Evolutionary conservation across 2,888 invertebrate genomes (phyloP), one percentile per base, ranked within the genome.

Genomic region (Latheticus oryzae): DNA sequence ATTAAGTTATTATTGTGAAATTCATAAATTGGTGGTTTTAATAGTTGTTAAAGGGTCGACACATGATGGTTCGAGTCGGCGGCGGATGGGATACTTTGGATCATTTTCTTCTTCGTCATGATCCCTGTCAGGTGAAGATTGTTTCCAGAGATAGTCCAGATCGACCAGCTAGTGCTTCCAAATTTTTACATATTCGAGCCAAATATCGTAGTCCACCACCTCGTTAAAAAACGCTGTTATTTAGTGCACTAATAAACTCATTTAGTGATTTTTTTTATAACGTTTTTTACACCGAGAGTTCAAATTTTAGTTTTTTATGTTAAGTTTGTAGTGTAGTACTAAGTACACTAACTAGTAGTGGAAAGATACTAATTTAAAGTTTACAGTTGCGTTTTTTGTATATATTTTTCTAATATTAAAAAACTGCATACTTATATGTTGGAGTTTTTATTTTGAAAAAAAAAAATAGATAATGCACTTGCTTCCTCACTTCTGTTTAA

Each of bases 61-160:
- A 95, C 83, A 94, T 94, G 86, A 95, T 95, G 95, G 95, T 95
- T 53, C 86, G 95, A 70, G 94, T 95, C 42, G 95, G 95, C 58
- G 95, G 95, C 64, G 94, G 94, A 62, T 95, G 95, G 95, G 93
- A 93, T 81, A 94, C 95, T 9, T 81, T 95, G 76, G 94, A 95
- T 78, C 93, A 95, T 82, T 95, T 94, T 82, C 84, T 95, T 75
- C 86, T 89, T 69, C 87, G 93, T 61, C 93, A 93, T 81, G 91
- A 92, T 78, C 93, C 93, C 30, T 90, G 91, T 79, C 89, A 91
- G 86, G 88, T 88, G 75, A 79, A 76, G 69, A 73, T 81, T 70
- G 58, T 76, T 65, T 63, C 74, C 57, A 71, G 77, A 63, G 74
- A 74, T 58, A 68, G 68, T 60, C 68, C 69, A 51, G 37, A 73